Base-by-base conservation (phyloP, 2,113 vertebrate species). In the Danionella cerebrum region DNA sequence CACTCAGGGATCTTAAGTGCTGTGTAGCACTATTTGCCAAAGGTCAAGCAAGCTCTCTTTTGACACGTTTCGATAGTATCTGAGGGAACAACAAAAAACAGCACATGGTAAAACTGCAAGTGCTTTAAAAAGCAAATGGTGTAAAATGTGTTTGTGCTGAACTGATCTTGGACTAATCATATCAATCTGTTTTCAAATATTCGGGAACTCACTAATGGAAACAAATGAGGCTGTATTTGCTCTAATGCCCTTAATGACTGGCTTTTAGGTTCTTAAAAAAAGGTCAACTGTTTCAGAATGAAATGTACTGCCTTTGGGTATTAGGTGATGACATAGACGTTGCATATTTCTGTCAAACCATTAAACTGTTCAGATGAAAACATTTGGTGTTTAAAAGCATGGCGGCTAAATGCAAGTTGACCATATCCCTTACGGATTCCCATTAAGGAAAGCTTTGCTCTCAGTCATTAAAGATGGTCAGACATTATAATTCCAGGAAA, bases 291-390 rank as follows among this genome's bases (percentile, higher is more conserved):
- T 29, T 39, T 24, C 24, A 44, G 29, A 69, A 67, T 65, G 76
- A 78, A 72, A 36, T 31, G 36, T 80, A 33, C 73, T 19, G 70
- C 84, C 80, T 67, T 44, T 48, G 81, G 85, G 79, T 55, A 70
- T 78, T 69, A 60, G 78, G 74, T 79, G 60, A 65, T 52, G 42
- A 73, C 25, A 63, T 53, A 35, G 71, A 71, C 74, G 76, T 67
- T 31, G 2, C 50, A 35, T 75, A 73, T 55, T 33, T 33, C 7
- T 51, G 64, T 69, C 38, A 16, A 70, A 76, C 76, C 78, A 84
- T 83, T 54, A 78, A 78, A 81, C 74, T 59, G 80, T 60, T 76
- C 63, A 14, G 80, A 81, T 71, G 77, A 81, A 79, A 65, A 79
- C 35, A 69, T 58, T 5, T 51, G 79, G 59, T 39, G 64, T 77